phyloP scores from a whole-genome alignment of 2,888 invertebrate species.

The Flabesymbios commensalis region DNA sequence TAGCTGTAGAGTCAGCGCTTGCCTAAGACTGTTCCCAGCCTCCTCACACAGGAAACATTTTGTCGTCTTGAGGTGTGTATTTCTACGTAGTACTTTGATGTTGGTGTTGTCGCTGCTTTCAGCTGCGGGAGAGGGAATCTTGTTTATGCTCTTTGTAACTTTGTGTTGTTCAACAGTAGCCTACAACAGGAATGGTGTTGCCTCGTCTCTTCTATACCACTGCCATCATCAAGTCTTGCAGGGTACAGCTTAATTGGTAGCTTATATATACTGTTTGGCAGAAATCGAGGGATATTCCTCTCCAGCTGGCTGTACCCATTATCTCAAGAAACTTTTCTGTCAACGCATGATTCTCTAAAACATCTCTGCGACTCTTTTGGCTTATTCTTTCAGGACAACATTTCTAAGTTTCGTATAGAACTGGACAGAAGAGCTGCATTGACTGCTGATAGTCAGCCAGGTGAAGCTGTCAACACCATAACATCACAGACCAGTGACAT shows the following conservation, averaged over 20 bases:
- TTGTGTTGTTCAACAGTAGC: neutral
- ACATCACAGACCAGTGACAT: no score
- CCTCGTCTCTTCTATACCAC: constrained; percentile 30
- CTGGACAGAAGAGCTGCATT: no score
- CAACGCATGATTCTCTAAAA: no score
- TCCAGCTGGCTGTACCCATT: neutral
- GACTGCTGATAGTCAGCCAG: no score
- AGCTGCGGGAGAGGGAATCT: no score
- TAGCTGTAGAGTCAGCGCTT: neutral
- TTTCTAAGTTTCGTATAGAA: no score
- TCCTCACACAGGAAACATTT: neutral
- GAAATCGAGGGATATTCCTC: constrained; percentile 1
- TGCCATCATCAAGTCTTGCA: constrained; percentile 27
- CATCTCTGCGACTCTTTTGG: no score
- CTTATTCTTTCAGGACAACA: no score
- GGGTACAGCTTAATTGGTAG: constrained; percentile 27
- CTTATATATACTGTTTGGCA: neutral
- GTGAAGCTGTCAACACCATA: no score
- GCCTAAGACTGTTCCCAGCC: neutral
- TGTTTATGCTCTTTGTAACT: neutral
- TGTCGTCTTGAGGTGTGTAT: neutral
- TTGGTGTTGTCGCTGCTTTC: no score
- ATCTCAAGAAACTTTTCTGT: no score
- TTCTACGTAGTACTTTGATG: no score
- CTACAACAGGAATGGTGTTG: constrained; percentile 25